Conservation (phyloP, 2,113 vertebrate species). For the Lepus europaeus region DNA sequence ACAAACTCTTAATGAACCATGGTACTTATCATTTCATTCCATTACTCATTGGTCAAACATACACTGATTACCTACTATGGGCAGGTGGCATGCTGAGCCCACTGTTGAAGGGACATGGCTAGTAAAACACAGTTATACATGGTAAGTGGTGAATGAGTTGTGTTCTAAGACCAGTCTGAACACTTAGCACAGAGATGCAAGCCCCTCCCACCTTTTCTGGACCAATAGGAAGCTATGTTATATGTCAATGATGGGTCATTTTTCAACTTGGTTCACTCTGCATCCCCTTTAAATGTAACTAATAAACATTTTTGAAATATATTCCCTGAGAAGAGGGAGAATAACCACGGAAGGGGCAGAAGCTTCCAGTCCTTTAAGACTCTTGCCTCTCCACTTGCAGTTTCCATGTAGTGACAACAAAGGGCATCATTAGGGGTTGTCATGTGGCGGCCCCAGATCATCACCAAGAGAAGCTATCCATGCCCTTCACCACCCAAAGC, state of each 20-base stretch:
- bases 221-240: neutral
- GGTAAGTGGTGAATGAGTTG: neutral
- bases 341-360: neutral
- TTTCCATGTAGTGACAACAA: neutral
- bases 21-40: neutral
- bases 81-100: neutral
- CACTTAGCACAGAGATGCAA: neutral
- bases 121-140: neutral
- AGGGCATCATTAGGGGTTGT: neutral
- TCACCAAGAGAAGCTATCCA: neutral
- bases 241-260: neutral
- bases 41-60: neutral
- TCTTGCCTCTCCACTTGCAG: neutral
- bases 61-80: neutral
- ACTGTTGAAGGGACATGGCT: neutral
- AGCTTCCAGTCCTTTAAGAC: neutral
- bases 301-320: neutral
- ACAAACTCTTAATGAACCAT: conserved; percentile 23
- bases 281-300: neutral
- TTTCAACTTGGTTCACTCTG: neutral
- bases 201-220: neutral
- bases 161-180: neutral
- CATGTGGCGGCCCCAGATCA: neutral
- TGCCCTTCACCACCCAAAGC: neutral
- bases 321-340: neutral